Percentiles rank a stretch among this genome's conserved stretches.
phyloP scores from a whole-genome alignment of 2,113 vertebrate species.

The Chaetodon trifascialis region DNA sequence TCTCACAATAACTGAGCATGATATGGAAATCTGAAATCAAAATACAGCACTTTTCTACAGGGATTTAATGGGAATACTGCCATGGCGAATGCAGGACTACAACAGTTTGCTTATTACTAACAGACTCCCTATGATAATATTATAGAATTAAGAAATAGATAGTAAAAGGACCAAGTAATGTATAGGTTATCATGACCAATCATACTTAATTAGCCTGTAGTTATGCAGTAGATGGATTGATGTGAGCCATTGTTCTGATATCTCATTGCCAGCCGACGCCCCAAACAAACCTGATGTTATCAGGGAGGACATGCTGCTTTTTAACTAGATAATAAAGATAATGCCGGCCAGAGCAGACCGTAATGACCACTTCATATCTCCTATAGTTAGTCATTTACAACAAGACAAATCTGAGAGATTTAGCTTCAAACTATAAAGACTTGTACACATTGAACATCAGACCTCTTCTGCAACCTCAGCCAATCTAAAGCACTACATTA shows the following conservation, averaged over 20 bases:
- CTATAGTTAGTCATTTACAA: conserved; percentile 26
- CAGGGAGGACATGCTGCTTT: background rate
- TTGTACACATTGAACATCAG: background rate
- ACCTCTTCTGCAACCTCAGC: background rate
- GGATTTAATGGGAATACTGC: background rate
- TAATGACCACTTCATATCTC: background rate
- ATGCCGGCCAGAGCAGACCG: background rate
- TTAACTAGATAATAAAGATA: conserved; percentile 14
- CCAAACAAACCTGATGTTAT: background rate
- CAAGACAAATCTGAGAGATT: background rate
- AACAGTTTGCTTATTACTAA: too few relatives aligned
- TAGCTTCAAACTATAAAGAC: background rate
- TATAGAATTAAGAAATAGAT: background rate
- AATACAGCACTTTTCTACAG: background rate
- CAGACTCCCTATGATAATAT: background rate
- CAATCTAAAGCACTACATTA: background rate
- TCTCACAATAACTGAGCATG: background rate
- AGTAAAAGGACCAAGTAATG: background rate
- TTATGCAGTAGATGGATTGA: background rate
- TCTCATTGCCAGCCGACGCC: background rate
- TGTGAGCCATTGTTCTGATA: background rate
- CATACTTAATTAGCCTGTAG: background rate
- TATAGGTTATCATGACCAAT: background rate
- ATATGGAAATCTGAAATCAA: background rate
- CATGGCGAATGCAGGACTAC: background rate